A percentile compares a stretch with the other conserved stretches of the same genome.
phyloP scores from a whole-genome alignment of 2,113 vertebrate species.

The Aviceda subcristata region DNA sequence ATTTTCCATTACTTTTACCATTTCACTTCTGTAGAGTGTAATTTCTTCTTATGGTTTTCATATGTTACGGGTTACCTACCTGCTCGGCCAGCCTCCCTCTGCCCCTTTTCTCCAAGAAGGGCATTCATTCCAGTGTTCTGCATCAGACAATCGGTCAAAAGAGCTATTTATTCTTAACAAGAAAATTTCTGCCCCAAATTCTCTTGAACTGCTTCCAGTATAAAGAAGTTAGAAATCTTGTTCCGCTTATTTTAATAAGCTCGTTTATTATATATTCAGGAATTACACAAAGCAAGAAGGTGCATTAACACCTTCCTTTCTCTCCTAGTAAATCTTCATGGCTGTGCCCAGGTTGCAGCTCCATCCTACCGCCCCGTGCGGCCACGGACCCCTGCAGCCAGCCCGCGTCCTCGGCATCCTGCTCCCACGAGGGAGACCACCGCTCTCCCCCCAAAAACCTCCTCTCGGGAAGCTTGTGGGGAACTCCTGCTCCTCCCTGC shows the following conservation, averaged over 20 bases:
- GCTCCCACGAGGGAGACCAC: neutral
- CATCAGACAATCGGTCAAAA: neutral
- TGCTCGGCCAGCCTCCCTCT: neutral
- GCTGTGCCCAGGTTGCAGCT: neutral
- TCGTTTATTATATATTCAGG: neutral
- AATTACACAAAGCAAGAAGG: neutral
- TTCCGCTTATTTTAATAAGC: neutral
- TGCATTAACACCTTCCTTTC: neutral
- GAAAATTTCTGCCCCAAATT: neutral
- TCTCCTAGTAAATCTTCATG: neutral
- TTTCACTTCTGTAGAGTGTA: neutral
- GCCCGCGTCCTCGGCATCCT: rapidly evolving
- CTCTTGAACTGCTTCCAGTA: neutral
- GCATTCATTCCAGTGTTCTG: neutral
- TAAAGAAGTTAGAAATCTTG: neutral
- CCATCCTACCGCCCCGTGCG: rapidly evolving
- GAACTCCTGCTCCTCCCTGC: neutral
- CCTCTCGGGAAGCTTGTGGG: neutral
- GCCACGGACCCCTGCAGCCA: neutral
- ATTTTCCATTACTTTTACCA: neutral
- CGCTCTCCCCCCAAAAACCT: too few relatives aligned
- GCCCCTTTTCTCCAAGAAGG: neutral
- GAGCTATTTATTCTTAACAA: neutral
- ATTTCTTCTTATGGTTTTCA: neutral
- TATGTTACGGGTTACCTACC: too few relatives aligned